A percentile compares a stretch with the other conserved stretches of the same genome.
These are phyloP conservation scores for Phenganax stokvisi DNA, from an alignment of 92 coral and sea anemone species.

Conservation along the genomic window DNA sequence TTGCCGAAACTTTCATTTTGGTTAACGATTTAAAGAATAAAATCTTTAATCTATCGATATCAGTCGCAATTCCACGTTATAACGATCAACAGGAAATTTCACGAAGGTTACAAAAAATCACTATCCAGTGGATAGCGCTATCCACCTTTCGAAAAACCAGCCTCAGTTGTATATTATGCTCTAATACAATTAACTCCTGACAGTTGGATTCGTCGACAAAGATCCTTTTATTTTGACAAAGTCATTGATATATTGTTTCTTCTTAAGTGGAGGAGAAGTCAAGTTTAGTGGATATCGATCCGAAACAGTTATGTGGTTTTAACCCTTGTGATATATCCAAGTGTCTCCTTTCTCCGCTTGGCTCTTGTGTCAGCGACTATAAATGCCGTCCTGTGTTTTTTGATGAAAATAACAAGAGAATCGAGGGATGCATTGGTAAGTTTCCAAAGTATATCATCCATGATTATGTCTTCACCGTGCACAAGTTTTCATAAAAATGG, in stretches of 20 bases:
- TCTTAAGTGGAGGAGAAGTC: conserved; percentile 15
- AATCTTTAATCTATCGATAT: too few relatives aligned
- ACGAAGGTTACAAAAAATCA: too few relatives aligned
- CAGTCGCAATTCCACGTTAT: too few relatives aligned
- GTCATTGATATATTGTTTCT: not conserved
- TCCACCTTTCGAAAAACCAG: too few relatives aligned
- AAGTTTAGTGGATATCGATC: conserved; percentile 76
- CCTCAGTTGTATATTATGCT: not conserved
- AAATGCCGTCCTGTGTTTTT: conserved; percentile 91
- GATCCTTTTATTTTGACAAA: not conserved
- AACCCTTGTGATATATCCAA: conserved; percentile 83
- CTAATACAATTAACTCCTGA: not conserved
- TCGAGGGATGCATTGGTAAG: conserved; percentile 68
- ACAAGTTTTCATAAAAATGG: not conserved
- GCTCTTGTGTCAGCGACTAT: conserved; percentile 95
- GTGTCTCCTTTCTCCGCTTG: conserved; percentile 74
- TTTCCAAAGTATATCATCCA: too few relatives aligned
- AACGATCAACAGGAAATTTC: too few relatives aligned
- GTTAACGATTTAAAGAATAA: too few relatives aligned
- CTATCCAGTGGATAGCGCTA: too few relatives aligned
- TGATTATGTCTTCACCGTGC: too few relatives aligned
- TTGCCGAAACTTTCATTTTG: too few relatives aligned
- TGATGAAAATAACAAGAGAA: conserved; percentile 80
- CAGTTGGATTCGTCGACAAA: not conserved
- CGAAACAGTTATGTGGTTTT: conserved; percentile 86